Evolutionary conservation across 2,888 invertebrate species (phyloP).

Genomic region (Euplexia lucipara): DNA sequence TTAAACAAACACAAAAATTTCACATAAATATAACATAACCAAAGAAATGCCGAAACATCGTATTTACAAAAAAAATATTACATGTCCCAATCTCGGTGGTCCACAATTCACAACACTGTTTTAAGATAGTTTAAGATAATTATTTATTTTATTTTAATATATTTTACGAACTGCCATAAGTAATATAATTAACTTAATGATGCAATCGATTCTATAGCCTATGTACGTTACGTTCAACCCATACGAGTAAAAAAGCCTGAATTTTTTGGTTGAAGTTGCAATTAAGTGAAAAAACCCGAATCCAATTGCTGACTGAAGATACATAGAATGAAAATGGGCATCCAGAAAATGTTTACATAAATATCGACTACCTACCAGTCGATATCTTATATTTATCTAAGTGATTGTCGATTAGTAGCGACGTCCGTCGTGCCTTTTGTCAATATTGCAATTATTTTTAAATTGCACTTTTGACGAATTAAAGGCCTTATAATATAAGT

Average conservation of each 20-base stretch:
- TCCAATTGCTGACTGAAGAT: conserved; percentile 20
- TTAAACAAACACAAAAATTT: conserved; percentile 25
- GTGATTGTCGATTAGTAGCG: background rate
- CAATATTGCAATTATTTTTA: conserved; percentile 38
- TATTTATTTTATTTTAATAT: conserved; percentile 83
- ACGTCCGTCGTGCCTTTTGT: conserved; percentile 22
- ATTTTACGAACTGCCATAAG: conserved; percentile 86
- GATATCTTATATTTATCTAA: background rate
- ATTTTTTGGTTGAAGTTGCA: background rate
- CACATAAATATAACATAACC: conserved; percentile 53
- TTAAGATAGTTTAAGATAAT: conserved; percentile 63
- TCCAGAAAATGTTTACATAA: no score
- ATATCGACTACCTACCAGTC: background rate
- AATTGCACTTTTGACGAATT: conserved; percentile 34
- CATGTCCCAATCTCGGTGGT: conserved; percentile 25
- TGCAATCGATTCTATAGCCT: conserved; percentile 17
- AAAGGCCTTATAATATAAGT: background rate
- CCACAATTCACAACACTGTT: conserved; percentile 39
- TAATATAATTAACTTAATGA: conserved; percentile 73
- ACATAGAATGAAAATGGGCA: no score
- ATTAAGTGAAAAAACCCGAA: background rate
- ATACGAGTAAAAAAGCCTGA: no score
- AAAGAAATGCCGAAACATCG: conserved; percentile 56
- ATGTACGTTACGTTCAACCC: background rate
- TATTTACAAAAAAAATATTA: conserved; percentile 23